Evolutionary conservation across 1,140 invertebrate genomes (phyloP), one percentile per base, ranked within the genome.

Genomic region (Drosophila jambulina): DNA sequence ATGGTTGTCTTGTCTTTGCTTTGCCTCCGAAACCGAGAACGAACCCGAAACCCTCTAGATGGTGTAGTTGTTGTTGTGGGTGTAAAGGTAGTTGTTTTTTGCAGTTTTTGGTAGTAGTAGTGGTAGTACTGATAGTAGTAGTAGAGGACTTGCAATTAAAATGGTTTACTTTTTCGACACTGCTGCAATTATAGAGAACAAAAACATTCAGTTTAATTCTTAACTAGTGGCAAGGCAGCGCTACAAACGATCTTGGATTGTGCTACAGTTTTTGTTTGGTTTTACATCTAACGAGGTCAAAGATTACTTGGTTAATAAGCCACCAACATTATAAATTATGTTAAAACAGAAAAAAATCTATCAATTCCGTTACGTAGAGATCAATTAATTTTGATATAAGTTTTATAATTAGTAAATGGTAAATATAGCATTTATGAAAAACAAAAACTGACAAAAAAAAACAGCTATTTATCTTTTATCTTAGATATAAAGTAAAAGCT

Each of bases 161-260:
- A 82, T 90, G 78, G 80, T 64, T 91, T 91, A 91, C 71, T 91
- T 91, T 91, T 91, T 70, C 79, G 79, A 91, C 84, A 86, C 90
- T 91, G 90, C 90, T 91, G 90, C 85, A 91, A 91, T 40, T 40
- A 91, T 91, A 91, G 77, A 91, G 80, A 81, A 84, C 87, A 75
- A 69, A 70, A 67, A 68, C 63, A 86, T 82, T 78, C 64, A 78
- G 79, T 90, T 90, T 82, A 85, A 81, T 75, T 79, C 42, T 57
- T 64, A 48, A 40, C 77, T 57, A 72, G 46, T 32, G 45, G 21
- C 36, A 34, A 54, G 32, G 21, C 21, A 40, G 15, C 17, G 29
- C 27, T 68, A 68, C 34, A 12, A 46, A 40, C 21, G 13, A 38
- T 68, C 17, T 29, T 15, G 10, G 8, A 17, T 9, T 51, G 29